These are phyloP conservation scores for Macroglossus sobrinus DNA, from an alignment of 2,113 vertebrate genomes.

Conservation along the genomic window DNA sequence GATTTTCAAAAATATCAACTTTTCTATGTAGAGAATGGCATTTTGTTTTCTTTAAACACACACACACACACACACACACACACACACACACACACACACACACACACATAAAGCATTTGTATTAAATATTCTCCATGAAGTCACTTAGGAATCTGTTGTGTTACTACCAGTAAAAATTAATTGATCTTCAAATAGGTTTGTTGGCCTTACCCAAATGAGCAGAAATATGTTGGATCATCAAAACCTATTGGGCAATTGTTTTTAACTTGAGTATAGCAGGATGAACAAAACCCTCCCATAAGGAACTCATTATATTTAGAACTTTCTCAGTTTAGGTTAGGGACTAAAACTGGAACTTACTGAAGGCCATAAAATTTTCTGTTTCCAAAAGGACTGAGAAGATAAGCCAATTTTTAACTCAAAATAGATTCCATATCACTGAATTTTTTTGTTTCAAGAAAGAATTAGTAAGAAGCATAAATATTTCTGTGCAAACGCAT, in stretches of 20 bases:
- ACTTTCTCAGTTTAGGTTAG: not conserved
- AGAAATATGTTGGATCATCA: not conserved
- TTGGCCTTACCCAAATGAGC: not conserved
- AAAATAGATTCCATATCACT: not conserved
- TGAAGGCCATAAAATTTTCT: not conserved
- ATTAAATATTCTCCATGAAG: conserved; percentile 39
- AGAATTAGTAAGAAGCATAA: not conserved
- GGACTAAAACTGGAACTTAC: not conserved
- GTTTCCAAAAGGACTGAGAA: not conserved
- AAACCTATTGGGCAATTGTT: not conserved
- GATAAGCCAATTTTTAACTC: not conserved
- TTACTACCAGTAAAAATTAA: not conserved
- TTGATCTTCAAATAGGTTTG: not conserved
- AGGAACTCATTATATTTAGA: not conserved
- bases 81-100: not conserved
- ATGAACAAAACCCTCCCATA: not conserved
- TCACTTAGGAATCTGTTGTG: not conserved
- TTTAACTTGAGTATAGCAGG: not conserved
- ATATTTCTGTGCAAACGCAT: not conserved
- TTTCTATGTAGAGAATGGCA: conserved; percentile 45
- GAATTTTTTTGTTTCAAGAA: conserved; percentile 10
- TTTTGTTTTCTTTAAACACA: conserved; percentile 40
- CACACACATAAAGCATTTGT: conserved; percentile 35
- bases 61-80: not conserved
- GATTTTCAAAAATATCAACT: conserved; percentile 69